Percentiles rank a stretch among this genome's conserved stretches.
phyloP scores from a whole-genome alignment of 2,113 vertebrate species.

The Protobothrops flavoviridis region DNA sequence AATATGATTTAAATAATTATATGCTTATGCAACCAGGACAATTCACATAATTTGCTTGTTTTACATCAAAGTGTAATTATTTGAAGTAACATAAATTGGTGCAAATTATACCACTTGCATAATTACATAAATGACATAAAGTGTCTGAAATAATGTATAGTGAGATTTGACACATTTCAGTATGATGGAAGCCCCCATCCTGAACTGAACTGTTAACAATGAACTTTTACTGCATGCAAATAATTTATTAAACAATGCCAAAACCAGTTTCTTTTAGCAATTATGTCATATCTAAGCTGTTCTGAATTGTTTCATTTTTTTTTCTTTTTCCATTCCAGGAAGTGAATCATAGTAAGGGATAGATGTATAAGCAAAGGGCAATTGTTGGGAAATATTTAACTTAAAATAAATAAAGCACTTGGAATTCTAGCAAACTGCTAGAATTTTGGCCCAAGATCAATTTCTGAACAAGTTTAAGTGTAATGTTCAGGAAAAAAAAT shows the following conservation, averaged over 20 bases:
- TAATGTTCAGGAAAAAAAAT: background rate
- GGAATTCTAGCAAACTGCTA: background rate
- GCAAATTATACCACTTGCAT: background rate
- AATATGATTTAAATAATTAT: background rate
- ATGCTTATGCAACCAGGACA: background rate
- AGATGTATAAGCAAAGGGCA: background rate
- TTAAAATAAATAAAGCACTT: background rate
- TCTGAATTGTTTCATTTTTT: slow-evolving; percentile 25
- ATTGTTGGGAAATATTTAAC: background rate
- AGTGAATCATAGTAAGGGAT: slow-evolving; percentile 3
- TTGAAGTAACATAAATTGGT: background rate
- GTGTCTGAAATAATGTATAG: background rate
- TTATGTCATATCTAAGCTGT: slow-evolving; percentile 16
- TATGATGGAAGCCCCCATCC: background rate
- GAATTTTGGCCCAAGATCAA: background rate
- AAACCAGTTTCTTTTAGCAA: slow-evolving; percentile 10
- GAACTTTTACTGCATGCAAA: background rate
- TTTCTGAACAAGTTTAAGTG: background rate
- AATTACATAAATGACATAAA: background rate
- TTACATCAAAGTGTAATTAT: background rate
- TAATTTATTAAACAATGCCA: background rate
- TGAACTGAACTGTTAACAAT: background rate
- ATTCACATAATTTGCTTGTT: background rate
- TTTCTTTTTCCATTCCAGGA: background rate
- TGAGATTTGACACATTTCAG: background rate